These are phyloP conservation scores for Sphecodes monilicornis DNA, from an alignment of 2,888 invertebrate species.

Conservation along the genomic window DNA sequence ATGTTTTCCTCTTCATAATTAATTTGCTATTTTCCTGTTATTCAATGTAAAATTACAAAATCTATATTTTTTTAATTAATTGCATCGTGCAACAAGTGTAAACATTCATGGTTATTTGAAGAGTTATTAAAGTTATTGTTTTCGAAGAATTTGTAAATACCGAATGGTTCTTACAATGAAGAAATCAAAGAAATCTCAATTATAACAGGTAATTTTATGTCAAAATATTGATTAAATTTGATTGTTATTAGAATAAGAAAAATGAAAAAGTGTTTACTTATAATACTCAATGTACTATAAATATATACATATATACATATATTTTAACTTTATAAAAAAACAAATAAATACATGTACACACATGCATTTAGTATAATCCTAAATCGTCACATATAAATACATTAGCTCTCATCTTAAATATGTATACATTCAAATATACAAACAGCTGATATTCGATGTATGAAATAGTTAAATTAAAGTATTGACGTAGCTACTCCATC, in stretches of 20 bases:
- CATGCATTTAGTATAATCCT: not conserved
- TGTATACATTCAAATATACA: constrained; percentile 29
- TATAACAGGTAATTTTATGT: not conserved
- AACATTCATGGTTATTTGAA: not conserved
- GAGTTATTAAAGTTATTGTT: not conserved
- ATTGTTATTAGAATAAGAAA: constrained; percentile 16
- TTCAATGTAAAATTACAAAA: constrained; percentile 8
- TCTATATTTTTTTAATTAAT: not conserved
- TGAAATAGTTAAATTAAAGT: constrained; percentile 17
- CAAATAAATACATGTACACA: constrained; percentile 33
- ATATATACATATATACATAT: constrained; percentile 18
- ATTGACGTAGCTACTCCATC: not conserved
- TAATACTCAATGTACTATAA: constrained; percentile 5
- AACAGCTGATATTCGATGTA: constrained; percentile 39
- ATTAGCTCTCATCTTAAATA: constrained; percentile 18
- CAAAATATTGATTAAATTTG: not conserved
- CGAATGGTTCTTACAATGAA: not conserved
- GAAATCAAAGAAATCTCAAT: not conserved
- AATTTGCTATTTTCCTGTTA: not conserved
- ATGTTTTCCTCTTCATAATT: not conserved
- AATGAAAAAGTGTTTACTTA: constrained; percentile 27
- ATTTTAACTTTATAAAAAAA: constrained; percentile 25
- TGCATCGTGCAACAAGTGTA: not conserved
- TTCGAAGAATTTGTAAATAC: not conserved
- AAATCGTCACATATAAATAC: constrained; percentile 34